phyloP scores from a whole-genome alignment of 2,113 vertebrate genomes.

The Aepyceros melampus region DNA sequence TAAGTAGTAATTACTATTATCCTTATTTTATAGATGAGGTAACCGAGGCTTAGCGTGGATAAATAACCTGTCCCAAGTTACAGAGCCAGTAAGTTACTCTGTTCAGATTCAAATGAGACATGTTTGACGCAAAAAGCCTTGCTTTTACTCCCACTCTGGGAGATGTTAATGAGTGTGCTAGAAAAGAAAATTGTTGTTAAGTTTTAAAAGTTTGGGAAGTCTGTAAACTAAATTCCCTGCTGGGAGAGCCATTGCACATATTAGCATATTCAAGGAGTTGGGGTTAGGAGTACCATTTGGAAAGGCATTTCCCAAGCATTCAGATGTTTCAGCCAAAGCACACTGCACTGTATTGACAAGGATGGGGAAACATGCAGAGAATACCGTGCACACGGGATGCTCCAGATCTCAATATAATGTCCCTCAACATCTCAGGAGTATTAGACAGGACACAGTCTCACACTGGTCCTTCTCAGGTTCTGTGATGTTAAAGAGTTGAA shows the following conservation, averaged over 20 bases:
- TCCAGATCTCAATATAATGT: background rate
- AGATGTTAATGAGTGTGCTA: background rate
- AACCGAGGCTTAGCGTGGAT: background rate
- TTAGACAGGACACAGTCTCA: background rate
- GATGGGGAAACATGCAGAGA: background rate
- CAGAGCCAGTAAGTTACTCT: background rate
- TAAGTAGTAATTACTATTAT: background rate
- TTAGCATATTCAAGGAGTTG: background rate
- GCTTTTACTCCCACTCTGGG: background rate
- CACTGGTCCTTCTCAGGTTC: background rate
- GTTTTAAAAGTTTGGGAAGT: background rate
- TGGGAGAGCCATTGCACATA: background rate
- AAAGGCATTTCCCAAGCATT: background rate
- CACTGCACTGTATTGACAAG: background rate
- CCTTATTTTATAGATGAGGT: background rate
- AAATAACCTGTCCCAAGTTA: background rate
- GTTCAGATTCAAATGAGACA: background rate
- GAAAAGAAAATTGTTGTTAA: background rate
- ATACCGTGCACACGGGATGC: accelerated
- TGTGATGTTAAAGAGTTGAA: background rate
- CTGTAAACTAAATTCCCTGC: background rate
- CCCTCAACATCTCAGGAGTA: background rate
- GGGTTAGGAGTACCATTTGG: background rate
- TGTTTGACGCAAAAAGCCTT: background rate
- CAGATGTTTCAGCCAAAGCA: background rate